Conservation (phyloP, 2,113 vertebrate species). For the Aramus guarauna region DNA sequence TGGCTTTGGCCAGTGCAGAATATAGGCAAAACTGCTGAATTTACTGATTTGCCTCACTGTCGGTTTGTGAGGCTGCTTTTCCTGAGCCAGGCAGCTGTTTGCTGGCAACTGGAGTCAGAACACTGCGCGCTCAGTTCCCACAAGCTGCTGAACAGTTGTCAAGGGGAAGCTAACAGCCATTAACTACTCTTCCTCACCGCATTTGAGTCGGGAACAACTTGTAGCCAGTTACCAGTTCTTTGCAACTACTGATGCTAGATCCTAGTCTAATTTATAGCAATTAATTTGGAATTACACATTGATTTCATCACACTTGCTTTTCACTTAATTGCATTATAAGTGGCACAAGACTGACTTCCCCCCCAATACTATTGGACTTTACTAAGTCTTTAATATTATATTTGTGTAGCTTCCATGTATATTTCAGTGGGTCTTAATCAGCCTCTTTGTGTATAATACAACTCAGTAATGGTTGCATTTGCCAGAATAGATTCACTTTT, state of each 20-base stretch:
- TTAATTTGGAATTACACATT: background rate
- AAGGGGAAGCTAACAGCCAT: background rate
- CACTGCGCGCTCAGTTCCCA: background rate
- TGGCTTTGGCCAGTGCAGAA: background rate
- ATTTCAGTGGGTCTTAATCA: background rate
- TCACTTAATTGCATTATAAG: background rate
- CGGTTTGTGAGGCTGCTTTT: background rate
- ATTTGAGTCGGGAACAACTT: background rate
- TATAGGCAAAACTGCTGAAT: background rate
- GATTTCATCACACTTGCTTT: background rate
- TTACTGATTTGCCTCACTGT: background rate
- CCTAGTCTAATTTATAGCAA: background rate
- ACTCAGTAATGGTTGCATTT: background rate
- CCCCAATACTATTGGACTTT: background rate
- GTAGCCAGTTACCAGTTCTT: background rate
- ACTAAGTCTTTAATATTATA: background rate
- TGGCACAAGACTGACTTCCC: background rate
- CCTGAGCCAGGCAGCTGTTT: background rate
- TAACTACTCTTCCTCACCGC: background rate
- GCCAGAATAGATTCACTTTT: background rate
- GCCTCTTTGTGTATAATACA: background rate
- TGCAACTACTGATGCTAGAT: background rate
- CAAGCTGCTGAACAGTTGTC: background rate
- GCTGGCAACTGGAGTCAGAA: background rate
- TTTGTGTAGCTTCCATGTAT: background rate